These are phyloP conservation scores for Hetaerina titia DNA, from an alignment of 2,888 invertebrate genomes.

Conservation along the genomic window DNA sequence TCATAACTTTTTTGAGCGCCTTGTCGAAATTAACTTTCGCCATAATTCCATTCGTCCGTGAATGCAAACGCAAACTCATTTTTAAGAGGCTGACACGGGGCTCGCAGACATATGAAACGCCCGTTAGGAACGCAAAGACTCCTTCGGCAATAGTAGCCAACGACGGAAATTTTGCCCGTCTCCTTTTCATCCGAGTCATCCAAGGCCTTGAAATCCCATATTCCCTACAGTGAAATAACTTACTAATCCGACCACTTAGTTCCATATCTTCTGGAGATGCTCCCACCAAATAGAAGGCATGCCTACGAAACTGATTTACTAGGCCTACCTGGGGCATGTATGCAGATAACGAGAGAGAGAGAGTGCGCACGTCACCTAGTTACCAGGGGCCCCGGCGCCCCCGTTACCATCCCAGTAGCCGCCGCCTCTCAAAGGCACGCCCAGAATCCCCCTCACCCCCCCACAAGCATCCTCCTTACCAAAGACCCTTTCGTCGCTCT, in stretches of 20 bases:
- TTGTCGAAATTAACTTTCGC: background rate
- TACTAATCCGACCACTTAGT: background rate
- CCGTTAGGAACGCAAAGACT: background rate
- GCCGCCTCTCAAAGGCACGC: conserved; percentile 14
- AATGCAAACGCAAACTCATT: background rate
- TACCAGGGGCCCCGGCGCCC: conserved; percentile 7
- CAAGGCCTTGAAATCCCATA: background rate
- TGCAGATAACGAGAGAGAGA: background rate
- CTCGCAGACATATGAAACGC: background rate
- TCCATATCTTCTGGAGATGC: background rate
- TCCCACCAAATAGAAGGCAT: background rate
- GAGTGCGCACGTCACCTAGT: background rate
- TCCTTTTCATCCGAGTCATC: background rate
- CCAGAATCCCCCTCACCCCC: background rate
- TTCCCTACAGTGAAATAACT: background rate
- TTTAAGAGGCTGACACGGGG: background rate
- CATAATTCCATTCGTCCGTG: background rate
- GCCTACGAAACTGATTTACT: background rate
- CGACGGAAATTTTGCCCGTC: background rate
- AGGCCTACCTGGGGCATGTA: background rate
- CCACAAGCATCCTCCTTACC: background rate
- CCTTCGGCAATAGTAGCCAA: background rate
- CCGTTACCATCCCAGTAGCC: conserved; percentile 37
- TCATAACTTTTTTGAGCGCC: background rate
- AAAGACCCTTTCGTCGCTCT: conserved; percentile 15